A percentile compares a stretch with the other conserved stretches of the same genome.
These are phyloP conservation scores for Bergia puertoricense DNA, from an alignment of 92 coral and sea anemone genomes.

Conservation along the genomic window DNA sequence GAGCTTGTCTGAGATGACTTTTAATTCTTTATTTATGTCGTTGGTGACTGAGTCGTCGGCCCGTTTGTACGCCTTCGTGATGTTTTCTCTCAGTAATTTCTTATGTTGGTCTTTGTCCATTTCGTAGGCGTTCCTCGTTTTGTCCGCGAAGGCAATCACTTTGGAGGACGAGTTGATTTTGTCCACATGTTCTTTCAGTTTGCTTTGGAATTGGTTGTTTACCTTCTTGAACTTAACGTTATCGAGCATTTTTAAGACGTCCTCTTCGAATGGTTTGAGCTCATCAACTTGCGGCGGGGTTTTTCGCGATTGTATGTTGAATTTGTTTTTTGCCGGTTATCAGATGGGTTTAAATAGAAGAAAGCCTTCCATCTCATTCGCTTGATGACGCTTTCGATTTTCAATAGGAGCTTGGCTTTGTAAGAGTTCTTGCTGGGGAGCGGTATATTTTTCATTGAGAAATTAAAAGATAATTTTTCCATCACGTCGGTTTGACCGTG, in stretches of 20 bases:
- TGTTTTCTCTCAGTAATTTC: constrained; percentile 31
- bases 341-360: constrained; percentile 38
- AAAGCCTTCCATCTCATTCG: constrained; percentile 45
- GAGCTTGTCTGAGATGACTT: constrained; percentile 12
- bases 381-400: constrained; percentile 24
- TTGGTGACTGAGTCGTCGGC: constrained; percentile 1
- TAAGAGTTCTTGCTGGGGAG: background rate
- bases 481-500: background rate
- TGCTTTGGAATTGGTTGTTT: constrained; percentile 24
- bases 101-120: constrained; percentile 12
- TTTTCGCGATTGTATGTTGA: background rate
- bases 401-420: constrained; percentile 1
- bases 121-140: constrained; percentile 43
- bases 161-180: constrained; percentile 35
- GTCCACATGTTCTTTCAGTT: constrained; percentile 19
- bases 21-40: constrained; percentile 3
- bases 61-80: constrained; percentile 16
- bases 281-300: constrained; percentile 35
- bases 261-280: constrained; percentile 43
- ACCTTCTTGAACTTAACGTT: constrained; percentile 14
- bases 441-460: background rate
- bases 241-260: constrained; percentile 33
- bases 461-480: background rate
- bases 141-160: constrained; percentile 39
- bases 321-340: constrained; percentile 13